Evolutionary conservation across 2,797 vertebrate genomes (phyloP), one percentile per base, ranked within the genome.

Genomic region (Capromys pilorides): DNA sequence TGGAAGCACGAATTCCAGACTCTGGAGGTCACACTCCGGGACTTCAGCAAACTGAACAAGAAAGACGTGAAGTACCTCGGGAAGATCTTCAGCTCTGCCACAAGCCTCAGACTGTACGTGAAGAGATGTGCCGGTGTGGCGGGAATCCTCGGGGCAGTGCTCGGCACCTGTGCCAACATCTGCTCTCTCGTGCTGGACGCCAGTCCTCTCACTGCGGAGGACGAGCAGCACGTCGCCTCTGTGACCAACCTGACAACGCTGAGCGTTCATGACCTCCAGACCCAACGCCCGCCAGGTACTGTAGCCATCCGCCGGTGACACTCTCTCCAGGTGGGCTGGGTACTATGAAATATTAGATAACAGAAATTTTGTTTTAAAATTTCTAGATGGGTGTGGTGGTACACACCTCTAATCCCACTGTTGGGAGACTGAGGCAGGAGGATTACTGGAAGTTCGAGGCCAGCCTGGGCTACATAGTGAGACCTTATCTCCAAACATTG

Each of bases 61-160:
- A 62, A 61, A 80, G 97, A 98, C 66, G 91, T 98, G 71, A 98
- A 94, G 41, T 97, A 97, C n/a, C 94, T 98, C 80, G 98, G 96
- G 4, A 98, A 98, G 96, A 98, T 98, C 86, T 96, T 97, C 83
- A 98, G 97, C 71, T 98, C 97, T 1, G 97, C 97, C 67, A 54
- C 21, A 22, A 90, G 90, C 69, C 97, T 98, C 79, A 93, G 93
- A 8, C n/a, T 98, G 80, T 66, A 64, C 24, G 75, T 98, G 51
- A 97, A 93, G 92, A 97, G 89, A 26, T 97, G 97, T 28, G 66
- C 85, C 0, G 97, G 97, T 0, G 16, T 98, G 92, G 96, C 94
- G 6, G 97, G 97, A 22, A 96, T 28, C 64, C 84, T 98, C 59
- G 88, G 86, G 26, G 54, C 61, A 1, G 78, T 97, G 77, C 97